Conservation (phyloP, 2,113 vertebrate genomes). For the Hypanus sabinus region DNA sequence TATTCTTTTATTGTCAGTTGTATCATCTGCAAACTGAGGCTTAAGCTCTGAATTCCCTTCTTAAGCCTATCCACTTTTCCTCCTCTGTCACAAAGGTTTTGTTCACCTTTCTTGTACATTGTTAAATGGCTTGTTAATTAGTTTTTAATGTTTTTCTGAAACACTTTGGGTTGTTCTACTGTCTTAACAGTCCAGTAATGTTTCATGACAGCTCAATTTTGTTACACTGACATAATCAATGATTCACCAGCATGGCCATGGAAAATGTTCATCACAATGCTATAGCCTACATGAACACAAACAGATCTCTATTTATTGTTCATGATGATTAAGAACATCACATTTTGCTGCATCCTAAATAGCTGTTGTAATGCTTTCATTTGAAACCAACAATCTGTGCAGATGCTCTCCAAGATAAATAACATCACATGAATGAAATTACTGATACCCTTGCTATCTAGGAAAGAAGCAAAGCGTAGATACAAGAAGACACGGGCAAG, state of each 20-base stretch:
- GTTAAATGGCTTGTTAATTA: background rate
- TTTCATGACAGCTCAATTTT: background rate
- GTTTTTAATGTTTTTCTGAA: background rate
- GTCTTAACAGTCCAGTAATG: background rate
- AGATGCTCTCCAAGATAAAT: background rate
- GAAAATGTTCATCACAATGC: background rate
- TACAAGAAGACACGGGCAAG: background rate
- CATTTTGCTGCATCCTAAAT: background rate
- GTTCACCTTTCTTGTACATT: background rate
- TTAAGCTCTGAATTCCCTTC: background rate
- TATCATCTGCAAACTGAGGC: background rate
- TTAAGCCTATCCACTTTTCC: background rate
- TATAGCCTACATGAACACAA: background rate
- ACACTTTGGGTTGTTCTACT: background rate
- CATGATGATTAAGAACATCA: background rate
- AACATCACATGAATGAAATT: background rate
- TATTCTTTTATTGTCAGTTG: background rate
- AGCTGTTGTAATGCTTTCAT: background rate
- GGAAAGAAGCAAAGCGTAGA: background rate
- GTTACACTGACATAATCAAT: background rate
- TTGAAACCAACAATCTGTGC: background rate
- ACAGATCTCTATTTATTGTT: background rate
- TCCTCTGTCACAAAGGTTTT: background rate
- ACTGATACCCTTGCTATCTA: background rate
- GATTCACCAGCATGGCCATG: background rate